Base-by-base conservation (phyloP, 2,888 invertebrate species). In the Drosophila anomalata region DNA sequence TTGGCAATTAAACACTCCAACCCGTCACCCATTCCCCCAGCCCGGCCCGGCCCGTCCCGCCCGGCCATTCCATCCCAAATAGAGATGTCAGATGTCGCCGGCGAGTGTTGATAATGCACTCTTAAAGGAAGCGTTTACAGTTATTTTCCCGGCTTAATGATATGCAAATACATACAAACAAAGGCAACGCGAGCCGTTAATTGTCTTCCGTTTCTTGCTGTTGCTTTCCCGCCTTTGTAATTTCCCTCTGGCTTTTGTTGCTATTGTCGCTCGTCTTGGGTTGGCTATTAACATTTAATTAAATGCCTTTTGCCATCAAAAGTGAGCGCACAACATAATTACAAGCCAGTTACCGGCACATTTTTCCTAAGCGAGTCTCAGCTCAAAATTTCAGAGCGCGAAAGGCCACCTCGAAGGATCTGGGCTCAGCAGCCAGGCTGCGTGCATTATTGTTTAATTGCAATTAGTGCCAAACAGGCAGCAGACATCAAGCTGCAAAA, bases 401-500 rank as follows among this genome's bases (percentile, higher is more conserved):
- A 48, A 55, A 12, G 41, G 31, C 24, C 36, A 11, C 22, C 17
- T 11, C 3, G 17, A 11, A n/a, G 17, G 33, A 50, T 42, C 41
- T 42, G 41, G 11, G n/a, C 22, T 9, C 50, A 5, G 11, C 11
- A 20, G 29, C 14, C 26, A 39, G 12, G 33, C 53, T 24, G 55
- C 70, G 41, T 74, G 66, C 77, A 74, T 83, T 85, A 83, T 86
- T 83, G 81, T 86, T 86, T 86, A 86, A 86, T 87, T 86, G 87
- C 87, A 86, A 87, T 88, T 87, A 87, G 86, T 63, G 79, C 73
- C 55, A 69, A 73, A 74, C 74, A 81, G 71, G 75, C 66, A 58
- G 36, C 51, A 55, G 52, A 26, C 36, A 36, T 36, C 36, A 36
- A 14, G 36, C 68, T 69, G 70, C 79, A 84, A 81, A 81, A 79